Percentiles rank a stretch among this genome's conserved stretches.
phyloP scores from a whole-genome alignment of 2,888 invertebrate genomes.

The Leptinotarsa rubiginosa region DNA sequence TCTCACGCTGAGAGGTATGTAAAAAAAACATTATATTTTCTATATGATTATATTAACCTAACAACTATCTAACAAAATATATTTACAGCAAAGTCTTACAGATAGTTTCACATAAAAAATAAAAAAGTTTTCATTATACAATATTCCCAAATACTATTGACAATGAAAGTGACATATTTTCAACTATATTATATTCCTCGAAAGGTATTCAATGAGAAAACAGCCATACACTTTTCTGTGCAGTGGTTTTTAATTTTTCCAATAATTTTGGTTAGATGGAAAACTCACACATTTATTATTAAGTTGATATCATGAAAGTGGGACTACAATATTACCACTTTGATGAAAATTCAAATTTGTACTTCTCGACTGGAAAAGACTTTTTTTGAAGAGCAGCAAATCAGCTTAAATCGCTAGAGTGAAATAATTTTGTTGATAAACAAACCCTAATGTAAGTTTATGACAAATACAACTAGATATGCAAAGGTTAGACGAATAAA shows the following conservation, averaged over 20 bases:
- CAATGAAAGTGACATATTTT: not conserved
- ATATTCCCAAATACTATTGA: slow-evolving; percentile 6
- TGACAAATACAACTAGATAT: no score
- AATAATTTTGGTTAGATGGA: no score
- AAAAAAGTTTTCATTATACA: slow-evolving; percentile 7
- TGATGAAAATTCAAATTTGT: no score
- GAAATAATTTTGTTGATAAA: not conserved
- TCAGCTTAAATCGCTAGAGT: not conserved
- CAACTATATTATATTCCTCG: slow-evolving; percentile 6
- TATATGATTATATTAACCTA: slow-evolving; percentile 31
- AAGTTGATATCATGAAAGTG: no score
- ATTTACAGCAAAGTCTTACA: slow-evolving; percentile 30
- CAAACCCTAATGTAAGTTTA: no score
- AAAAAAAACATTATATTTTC: slow-evolving; percentile 5
- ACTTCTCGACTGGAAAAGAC: not conserved
- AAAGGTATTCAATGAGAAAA: not conserved
- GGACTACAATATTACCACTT: no score
- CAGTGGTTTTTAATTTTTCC: no score
- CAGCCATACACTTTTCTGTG: not conserved
- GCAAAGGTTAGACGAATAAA: no score
- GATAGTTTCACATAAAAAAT: slow-evolving; percentile 23
- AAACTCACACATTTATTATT: no score
- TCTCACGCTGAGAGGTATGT: no score
- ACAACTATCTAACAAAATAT: slow-evolving; percentile 40
- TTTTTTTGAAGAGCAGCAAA: not conserved